Conservation (phyloP, 2,888 invertebrate genomes). For the Acanthosepion esculentum region DNA sequence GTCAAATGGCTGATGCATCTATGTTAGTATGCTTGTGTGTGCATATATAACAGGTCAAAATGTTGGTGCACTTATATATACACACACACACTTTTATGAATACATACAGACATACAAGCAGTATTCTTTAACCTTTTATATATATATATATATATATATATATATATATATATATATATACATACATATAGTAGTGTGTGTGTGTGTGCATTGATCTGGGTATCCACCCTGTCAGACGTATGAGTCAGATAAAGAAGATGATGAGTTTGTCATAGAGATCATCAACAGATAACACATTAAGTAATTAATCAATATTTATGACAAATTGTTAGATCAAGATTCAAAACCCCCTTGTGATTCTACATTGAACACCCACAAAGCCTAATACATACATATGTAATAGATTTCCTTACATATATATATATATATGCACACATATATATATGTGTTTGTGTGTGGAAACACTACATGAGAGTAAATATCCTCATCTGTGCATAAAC, state of each 20-base stretch:
- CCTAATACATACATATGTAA: neutral
- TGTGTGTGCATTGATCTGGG: neutral
- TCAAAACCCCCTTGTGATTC: neutral
- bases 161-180: neutral
- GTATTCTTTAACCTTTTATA: too few species aligned
- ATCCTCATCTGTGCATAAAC: too few species aligned
- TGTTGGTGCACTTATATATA: too few species aligned
- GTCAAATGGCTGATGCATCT: too few species aligned
- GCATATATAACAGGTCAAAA: too few species aligned
- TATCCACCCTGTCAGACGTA: neutral
- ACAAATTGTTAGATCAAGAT: conserved; percentile 33
- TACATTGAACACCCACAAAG: neutral
- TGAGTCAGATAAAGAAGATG: conserved; percentile 14
- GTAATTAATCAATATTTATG: conserved; percentile 33
- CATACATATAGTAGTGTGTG: too few species aligned
- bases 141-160: neutral
- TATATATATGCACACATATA: too few species aligned
- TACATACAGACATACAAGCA: too few species aligned
- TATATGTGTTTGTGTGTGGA: too few species aligned
- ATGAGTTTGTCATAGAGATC: conserved; percentile 33
- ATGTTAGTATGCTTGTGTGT: too few species aligned
- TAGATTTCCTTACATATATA: neutral
- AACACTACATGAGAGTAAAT: too few species aligned
- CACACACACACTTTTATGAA: too few species aligned
- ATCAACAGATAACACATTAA: conserved; percentile 33